Percentiles rank a stretch among this genome's conserved stretches.
Evolutionary conservation across 2,888 invertebrate genomes (phyloP).

Genomic region (Deilephila porcellus): DNA sequence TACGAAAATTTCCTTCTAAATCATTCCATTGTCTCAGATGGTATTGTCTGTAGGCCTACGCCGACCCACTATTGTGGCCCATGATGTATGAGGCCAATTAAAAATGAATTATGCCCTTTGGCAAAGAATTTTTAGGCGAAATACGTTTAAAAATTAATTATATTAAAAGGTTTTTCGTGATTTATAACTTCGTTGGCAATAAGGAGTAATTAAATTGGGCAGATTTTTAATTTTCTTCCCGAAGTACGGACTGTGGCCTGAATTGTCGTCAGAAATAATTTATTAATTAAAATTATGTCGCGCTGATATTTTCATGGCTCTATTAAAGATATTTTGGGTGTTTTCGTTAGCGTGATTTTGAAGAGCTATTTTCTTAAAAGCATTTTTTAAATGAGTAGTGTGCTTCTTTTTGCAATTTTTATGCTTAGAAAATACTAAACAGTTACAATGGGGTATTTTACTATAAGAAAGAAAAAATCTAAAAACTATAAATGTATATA

Average conservation of each 20-base stretch:
- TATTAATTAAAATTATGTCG: background rate
- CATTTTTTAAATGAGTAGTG: no score
- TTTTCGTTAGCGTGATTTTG: no score
- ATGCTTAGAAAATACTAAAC: no score
- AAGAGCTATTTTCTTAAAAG: no score
- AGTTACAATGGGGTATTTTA: no score
- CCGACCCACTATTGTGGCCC: conserved; percentile 51
- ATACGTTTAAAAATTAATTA: conserved; percentile 48
- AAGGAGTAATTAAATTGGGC: conserved; percentile 22
- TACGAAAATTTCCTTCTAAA: conserved; percentile 43
- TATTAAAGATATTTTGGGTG: background rate
- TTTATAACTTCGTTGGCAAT: conserved; percentile 16
- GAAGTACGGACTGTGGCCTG: background rate
- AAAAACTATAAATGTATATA: no score
- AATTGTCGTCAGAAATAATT: background rate
- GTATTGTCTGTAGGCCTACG: conserved; percentile 51
- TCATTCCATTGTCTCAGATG: conserved; percentile 63
- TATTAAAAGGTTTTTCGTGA: conserved; percentile 34
- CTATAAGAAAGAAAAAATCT: no score
- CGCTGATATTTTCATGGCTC: background rate
- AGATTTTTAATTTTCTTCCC: conserved; percentile 13
- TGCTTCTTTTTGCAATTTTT: no score
- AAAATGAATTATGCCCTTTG: conserved; percentile 55
- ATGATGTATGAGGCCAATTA: conserved; percentile 60
- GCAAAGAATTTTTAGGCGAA: conserved; percentile 51